These are phyloP conservation scores for Papilio demoleus DNA, from an alignment of 2,888 invertebrate species.

Conservation along the genomic window DNA sequence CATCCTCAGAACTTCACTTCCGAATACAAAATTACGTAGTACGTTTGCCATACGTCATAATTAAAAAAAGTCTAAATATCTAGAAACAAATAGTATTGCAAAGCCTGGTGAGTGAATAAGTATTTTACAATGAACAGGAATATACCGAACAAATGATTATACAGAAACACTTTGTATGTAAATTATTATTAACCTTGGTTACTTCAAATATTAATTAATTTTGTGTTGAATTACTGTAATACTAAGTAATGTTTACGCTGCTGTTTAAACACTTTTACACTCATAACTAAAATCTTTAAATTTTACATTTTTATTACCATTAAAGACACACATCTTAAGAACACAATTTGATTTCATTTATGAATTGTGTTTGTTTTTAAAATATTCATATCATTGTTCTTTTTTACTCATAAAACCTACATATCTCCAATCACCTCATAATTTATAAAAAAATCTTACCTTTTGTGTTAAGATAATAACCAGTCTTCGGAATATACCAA, in stretches of 20 bases:
- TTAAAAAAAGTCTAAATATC: too few relatives aligned
- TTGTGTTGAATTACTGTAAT: background rate
- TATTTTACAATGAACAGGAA: background rate
- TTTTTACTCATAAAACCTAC: too few relatives aligned
- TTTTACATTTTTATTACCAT: background rate
- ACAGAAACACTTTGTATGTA: background rate
- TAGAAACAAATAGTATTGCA: too few relatives aligned
- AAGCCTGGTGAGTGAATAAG: background rate
- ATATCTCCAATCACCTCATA: background rate
- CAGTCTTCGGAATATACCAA: conserved; percentile 96
- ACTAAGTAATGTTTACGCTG: background rate
- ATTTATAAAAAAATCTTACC: conserved; percentile 79
- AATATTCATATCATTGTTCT: background rate
- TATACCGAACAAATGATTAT: background rate
- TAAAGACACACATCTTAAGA: background rate
- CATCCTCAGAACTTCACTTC: background rate
- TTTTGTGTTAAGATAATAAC: conserved; percentile 95
- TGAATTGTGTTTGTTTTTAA: background rate
- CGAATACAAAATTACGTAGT: too few relatives aligned
- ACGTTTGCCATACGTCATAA: too few relatives aligned
- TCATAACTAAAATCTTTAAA: background rate
- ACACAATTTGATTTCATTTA: background rate
- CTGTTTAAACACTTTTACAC: background rate
- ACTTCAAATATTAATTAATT: background rate
- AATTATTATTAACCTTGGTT: conserved; percentile 13